phyloP scores from a whole-genome alignment of 2,113 vertebrate species.

The Corythornis vintsioides region DNA sequence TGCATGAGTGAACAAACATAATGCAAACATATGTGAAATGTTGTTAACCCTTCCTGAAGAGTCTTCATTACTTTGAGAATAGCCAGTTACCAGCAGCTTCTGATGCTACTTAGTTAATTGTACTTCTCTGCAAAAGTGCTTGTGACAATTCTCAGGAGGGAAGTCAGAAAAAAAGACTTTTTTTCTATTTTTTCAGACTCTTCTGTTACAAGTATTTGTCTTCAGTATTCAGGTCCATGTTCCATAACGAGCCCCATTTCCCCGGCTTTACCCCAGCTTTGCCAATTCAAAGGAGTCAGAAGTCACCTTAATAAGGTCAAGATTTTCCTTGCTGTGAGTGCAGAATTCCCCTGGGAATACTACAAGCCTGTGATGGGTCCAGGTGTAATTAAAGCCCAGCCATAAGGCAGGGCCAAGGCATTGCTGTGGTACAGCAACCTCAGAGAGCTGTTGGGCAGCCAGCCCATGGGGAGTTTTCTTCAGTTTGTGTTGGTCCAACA shows the following conservation, averaged over 20 bases:
- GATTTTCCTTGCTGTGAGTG: not conserved
- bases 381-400: not conserved
- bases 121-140: not conserved
- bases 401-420: not conserved
- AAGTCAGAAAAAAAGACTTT: not conserved
- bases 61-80: not conserved
- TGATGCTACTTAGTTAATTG: not conserved
- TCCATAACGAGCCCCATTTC: not conserved
- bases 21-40: not conserved
- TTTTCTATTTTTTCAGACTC: not conserved
- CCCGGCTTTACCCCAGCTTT: not conserved
- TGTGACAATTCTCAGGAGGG: not conserved
- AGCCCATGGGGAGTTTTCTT: not conserved
- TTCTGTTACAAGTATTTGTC: not conserved
- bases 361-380: not conserved
- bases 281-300: not conserved
- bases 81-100: not conserved
- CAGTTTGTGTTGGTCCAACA: not conserved
- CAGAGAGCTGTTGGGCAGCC: not conserved
- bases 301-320: not conserved
- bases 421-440: not conserved
- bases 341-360: not conserved
- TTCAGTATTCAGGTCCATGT: fast-evolving
- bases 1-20: not conserved
- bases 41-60: not conserved